These are phyloP conservation scores for Syrrhaptes paradoxus DNA, from an alignment of 2,113 vertebrate species.

Conservation along the genomic window DNA sequence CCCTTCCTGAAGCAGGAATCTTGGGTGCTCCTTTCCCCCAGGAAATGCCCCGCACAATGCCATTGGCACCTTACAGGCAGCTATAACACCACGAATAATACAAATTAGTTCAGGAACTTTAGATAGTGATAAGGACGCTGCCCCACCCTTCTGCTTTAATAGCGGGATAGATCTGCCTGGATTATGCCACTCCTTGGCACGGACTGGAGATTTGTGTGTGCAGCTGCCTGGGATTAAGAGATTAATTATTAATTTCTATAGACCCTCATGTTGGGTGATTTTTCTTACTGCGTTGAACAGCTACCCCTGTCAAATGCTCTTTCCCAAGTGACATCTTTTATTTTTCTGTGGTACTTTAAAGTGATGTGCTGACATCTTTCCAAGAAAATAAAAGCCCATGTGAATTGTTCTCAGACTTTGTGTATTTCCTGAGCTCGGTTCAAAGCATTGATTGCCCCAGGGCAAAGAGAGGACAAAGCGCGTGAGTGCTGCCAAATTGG, in stretches of 20 bases:
- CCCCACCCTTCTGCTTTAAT: not conserved
- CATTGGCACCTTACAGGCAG: not conserved
- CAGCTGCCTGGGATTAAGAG: not conserved
- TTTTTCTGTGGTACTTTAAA: not conserved
- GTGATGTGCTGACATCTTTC: not conserved
- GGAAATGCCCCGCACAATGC: not conserved
- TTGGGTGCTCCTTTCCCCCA: not conserved
- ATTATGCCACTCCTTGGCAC: conserved; percentile 28
- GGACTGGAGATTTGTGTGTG: not conserved
- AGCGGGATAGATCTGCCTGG: not conserved
- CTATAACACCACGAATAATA: not conserved
- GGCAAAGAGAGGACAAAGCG: not conserved
- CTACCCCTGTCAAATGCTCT: not conserved
- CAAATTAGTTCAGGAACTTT: not conserved
- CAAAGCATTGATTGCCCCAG: not conserved
- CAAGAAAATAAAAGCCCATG: not conserved
- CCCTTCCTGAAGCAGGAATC: rapidly evolving
- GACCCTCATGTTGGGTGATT: not conserved
- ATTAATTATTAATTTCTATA: conserved; percentile 42
- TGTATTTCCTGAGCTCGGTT: not conserved
- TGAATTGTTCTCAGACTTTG: not conserved
- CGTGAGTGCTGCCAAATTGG: not conserved
- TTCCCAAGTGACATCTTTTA: not conserved
- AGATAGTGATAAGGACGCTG: not conserved
- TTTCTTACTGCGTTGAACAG: not conserved